Evolutionary conservation across 2,888 invertebrate species (phyloP), one percentile per base, ranked within the genome.

Genomic region (Hypercompe scribonia): DNA sequence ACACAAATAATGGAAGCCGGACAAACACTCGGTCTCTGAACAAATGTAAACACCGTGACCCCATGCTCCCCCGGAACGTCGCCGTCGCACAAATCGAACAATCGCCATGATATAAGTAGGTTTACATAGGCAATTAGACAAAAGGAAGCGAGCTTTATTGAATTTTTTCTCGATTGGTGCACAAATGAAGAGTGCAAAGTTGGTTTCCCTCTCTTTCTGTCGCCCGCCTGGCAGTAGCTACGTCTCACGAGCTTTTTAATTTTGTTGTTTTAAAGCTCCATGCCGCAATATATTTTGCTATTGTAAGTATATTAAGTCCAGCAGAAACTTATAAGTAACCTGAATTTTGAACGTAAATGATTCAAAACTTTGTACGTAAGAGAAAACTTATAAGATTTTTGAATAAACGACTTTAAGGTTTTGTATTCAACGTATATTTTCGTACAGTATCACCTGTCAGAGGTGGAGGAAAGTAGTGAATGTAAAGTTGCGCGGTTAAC

Each of bases 161-260:
- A 94, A 94, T 94, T 95, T 94, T 93, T 94, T 93, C 93, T 91
- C 93, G 92, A 94, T 93, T 93, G 92, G 91, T 92, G 92, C 93
- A 92, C 92, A 93, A 93, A 91, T 88, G 94, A 93, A 91, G 92
- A 94, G 94, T 89, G 91, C 92, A 91, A 91, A 92, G 88, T 88
- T 83, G 86, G 86, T 85, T 88, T 89, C 91, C 82, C 84, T 94
- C 95, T 92, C 93, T 93, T 87, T 94, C 93, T 87, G 86, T 82
- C 91, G 87, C 81, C 84, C 85, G 88, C 86, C 83, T 88, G 88
- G 88, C 89, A 86, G 83, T 85, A n/a, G n/a, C n/a, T n/a, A 86
- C 87, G 89, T 88, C 87, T 88, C 88, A 81, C 83, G 81, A 85
- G 84, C 83, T 90, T 90, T 92, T 93, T 91, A 87, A 88, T 90